Percentiles rank a stretch among this genome's conserved stretches.
Evolutionary conservation across 2,113 vertebrate genomes (phyloP).

Genomic region (Opisthocomus hoazin): DNA sequence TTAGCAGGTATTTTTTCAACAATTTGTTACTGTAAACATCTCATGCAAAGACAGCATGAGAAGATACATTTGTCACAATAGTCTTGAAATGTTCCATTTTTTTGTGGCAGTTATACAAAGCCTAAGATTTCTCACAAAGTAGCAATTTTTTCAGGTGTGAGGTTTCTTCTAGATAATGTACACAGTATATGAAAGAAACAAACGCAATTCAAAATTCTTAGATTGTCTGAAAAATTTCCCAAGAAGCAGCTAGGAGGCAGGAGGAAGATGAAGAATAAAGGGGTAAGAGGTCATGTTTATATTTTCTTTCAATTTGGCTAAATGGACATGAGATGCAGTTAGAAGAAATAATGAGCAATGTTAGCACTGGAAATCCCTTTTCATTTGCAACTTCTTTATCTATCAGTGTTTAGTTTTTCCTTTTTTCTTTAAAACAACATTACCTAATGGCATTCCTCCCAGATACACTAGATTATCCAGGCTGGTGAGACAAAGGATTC

Average conservation of each 20-base stretch:
- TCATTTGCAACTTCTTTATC: not conserved
- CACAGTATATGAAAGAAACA: not conserved
- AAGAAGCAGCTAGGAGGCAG: not conserved
- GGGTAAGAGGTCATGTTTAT: not conserved
- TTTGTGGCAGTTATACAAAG: not conserved
- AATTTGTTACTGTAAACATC: not conserved
- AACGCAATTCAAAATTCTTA: not conserved
- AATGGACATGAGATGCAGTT: not conserved
- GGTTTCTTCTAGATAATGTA: not conserved
- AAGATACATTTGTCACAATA: not conserved
- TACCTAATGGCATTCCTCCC: not conserved
- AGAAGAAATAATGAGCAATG: not conserved
- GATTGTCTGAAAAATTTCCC: not conserved
- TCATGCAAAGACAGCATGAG: not conserved
- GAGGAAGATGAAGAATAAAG: not conserved
- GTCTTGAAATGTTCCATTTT: not conserved
- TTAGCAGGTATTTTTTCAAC: not conserved
- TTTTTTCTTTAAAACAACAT: not conserved
- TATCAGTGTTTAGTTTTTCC: not conserved
- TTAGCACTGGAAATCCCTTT: not conserved
- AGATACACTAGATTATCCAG: not conserved
- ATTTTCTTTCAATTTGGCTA: not conserved
- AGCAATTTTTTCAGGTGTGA: not conserved
- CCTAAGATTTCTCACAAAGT: not conserved
- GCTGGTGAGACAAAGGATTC: not conserved